Percentiles rank a stretch among this genome's conserved stretches.
Evolutionary conservation across 2,888 invertebrate genomes (phyloP).

Genomic region (Chloroclysta siterata): DNA sequence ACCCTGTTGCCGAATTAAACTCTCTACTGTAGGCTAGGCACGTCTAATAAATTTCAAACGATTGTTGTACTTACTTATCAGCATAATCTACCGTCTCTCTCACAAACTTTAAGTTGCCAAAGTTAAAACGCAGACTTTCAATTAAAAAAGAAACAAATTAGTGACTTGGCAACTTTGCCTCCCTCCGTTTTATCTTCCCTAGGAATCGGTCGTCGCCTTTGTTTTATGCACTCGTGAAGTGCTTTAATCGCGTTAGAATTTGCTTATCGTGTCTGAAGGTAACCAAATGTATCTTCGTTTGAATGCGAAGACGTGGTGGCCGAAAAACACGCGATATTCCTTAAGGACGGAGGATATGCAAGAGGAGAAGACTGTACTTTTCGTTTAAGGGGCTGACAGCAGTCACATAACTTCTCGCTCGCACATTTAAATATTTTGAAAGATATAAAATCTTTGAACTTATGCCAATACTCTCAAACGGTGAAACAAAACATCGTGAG

Average conservation of each 20-base stretch:
- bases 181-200: constrained; percentile 42
- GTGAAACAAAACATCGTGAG: too few species aligned
- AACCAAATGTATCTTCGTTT: constrained; percentile 29
- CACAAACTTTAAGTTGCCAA: constrained; percentile 12
- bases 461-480: too few species aligned
- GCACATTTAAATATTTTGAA: too few species aligned
- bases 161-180: constrained; percentile 46
- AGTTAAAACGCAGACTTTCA: constrained; percentile 32
- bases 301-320: constrained; percentile 10
- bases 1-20: too few species aligned
- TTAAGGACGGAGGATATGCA: too few species aligned
- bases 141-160: constrained; percentile 44
- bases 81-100: constrained; percentile 1
- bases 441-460: too few species aligned
- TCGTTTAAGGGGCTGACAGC: too few species aligned
- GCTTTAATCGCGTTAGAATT: constrained; percentile 47
- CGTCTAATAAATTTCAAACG: background rate
- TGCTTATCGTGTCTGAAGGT: constrained; percentile 37
- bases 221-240: constrained; percentile 46
- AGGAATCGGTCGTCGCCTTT: constrained; percentile 48
- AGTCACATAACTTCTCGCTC: too few species aligned
- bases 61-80: constrained; percentile 4
- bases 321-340: constrained; percentile 8
- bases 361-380: too few species aligned
- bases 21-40: too few species aligned